phyloP scores from a whole-genome alignment of 2,888 invertebrate genomes.

The Sinhomidia bicolor region DNA sequence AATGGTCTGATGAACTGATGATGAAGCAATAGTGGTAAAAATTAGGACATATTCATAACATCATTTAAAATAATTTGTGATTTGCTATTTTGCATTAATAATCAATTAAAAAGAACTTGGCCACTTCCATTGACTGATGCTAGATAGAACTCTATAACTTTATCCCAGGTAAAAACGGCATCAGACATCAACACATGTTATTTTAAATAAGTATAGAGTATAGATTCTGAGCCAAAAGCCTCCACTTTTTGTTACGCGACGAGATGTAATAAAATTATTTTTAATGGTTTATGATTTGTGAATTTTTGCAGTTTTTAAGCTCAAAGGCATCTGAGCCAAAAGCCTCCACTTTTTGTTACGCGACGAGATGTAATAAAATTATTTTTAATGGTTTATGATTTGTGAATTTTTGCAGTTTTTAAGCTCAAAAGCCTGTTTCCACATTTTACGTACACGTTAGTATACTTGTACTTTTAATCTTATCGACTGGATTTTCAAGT shows the following conservation, averaged over 20 bases:
- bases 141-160: not conserved
- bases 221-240: no score
- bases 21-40: not conserved
- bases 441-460: not conserved
- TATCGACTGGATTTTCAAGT: not conserved
- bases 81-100: not conserved
- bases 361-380: no score
- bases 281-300: not conserved
- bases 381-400: not conserved
- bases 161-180: not conserved
- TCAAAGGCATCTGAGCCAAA: no score
- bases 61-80: not conserved
- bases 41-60: not conserved
- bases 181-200: not conserved
- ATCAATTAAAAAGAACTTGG: not conserved
- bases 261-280: no score
- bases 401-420: not conserved
- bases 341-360: no score
- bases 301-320: not conserved
- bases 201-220: no score
- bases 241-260: no score
- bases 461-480: slow-evolving; percentile 10
- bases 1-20: not conserved
- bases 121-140: not conserved
- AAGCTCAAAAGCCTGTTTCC: not conserved